Conservation (phyloP, 1,140 invertebrate genomes). For the Panagrolaimus sp. region DNA sequence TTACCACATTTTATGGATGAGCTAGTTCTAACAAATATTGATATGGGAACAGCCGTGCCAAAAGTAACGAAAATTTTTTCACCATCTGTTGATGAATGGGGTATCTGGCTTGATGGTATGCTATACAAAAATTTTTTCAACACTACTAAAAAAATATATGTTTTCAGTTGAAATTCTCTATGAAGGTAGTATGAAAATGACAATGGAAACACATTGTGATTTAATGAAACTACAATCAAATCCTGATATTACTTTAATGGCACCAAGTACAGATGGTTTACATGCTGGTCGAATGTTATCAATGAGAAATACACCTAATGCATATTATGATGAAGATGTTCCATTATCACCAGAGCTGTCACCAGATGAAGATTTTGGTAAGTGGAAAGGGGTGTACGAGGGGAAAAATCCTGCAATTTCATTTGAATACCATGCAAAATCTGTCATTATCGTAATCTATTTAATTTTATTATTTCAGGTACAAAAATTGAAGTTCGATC, state of each 20-base stretch:
- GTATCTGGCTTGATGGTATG: constrained; percentile 64
- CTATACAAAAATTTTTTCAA: too few species aligned
- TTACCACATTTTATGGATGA: constrained; percentile 81
- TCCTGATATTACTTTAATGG: constrained; percentile 10
- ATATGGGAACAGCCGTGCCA: constrained; percentile 67
- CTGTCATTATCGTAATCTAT: too few species aligned
- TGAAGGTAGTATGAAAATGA: constrained; percentile 77
- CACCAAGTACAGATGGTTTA: background rate
- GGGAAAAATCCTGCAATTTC: too few species aligned
- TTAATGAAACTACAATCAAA: constrained; percentile 71
- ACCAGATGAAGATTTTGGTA: constrained; percentile 55
- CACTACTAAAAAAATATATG: too few species aligned
- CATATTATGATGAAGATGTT: constrained; percentile 54
- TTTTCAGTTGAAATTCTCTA: constrained; percentile 72
- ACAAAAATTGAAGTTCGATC: constrained; percentile 33
- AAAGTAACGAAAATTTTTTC: constrained; percentile 72
- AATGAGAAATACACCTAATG: constrained; percentile 20
- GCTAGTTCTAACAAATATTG: constrained; percentile 70
- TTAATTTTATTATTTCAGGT: too few species aligned
- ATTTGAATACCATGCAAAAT: too few species aligned
- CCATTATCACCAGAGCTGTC: constrained; percentile 48
- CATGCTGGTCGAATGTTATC: background rate
- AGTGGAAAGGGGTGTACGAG: too few species aligned
- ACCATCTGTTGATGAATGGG: constrained; percentile 69
- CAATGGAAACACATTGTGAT: constrained; percentile 86